These are phyloP conservation scores for Aculops lycopersici DNA, from an alignment of 1,140 invertebrate genomes.

Conservation along the genomic window DNA sequence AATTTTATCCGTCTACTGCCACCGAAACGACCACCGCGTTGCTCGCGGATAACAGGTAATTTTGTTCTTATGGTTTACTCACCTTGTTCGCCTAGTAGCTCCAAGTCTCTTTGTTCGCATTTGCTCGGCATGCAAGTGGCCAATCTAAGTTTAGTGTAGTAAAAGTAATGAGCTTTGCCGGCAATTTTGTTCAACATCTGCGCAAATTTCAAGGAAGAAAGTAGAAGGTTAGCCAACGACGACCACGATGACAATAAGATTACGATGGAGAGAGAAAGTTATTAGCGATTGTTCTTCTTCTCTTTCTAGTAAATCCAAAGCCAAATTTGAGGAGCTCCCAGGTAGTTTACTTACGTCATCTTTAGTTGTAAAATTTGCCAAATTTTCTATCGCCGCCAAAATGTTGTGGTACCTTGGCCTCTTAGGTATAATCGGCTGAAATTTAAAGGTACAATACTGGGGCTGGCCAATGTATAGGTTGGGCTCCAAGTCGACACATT, in stretches of 20 bases:
- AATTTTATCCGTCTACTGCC: too few relatives aligned
- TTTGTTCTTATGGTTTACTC: too few relatives aligned
- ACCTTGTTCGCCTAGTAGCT: too few relatives aligned
- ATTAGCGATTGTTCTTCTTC: too few relatives aligned
- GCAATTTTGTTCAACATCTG: neutral
- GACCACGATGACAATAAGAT: too few relatives aligned
- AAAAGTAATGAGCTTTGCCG: neutral
- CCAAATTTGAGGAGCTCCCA: too few relatives aligned
- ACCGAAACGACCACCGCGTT: too few relatives aligned
- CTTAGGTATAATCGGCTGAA: neutral
- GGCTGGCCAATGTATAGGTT: neutral
- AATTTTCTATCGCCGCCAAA: neutral
- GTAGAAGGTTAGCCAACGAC: too few relatives aligned
- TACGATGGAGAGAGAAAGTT: too few relatives aligned
- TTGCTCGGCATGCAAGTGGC: neutral
- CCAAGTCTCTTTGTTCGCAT: neutral
- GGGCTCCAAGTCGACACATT: neutral
- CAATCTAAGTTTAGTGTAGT: neutral
- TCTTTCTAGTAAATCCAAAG: too few relatives aligned
- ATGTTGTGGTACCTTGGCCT: neutral
- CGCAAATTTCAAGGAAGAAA: too few relatives aligned
- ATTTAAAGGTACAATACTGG: neutral
- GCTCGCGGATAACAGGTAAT: too few relatives aligned
- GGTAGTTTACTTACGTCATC: neutral
- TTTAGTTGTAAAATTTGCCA: neutral